Percentiles rank a stretch among this genome's conserved stretches.
These are phyloP conservation scores for Mallotus villosus DNA, from an alignment of 2,797 vertebrate genomes.

Conservation along the genomic window DNA sequence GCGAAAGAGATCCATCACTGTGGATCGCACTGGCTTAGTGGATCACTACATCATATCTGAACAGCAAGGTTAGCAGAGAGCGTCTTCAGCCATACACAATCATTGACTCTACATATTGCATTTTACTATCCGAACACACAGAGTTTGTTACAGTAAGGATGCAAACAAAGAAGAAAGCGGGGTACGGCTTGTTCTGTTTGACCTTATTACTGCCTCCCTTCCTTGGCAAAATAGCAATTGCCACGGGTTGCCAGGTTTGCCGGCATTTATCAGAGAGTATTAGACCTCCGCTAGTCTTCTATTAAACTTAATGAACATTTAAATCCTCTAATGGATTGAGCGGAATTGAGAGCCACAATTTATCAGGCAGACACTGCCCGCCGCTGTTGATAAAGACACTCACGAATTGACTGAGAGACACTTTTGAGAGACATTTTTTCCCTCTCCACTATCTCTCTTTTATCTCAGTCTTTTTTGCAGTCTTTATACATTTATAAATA, in stretches of 20 bases:
- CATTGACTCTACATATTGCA: neutral
- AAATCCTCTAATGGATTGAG: slow-evolving; percentile 72
- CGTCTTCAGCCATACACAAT: neutral
- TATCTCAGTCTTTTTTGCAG: neutral
- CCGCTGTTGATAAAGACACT: slow-evolving; percentile 58
- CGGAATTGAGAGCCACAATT: slow-evolving; percentile 65
- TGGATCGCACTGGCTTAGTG: slow-evolving; percentile 43
- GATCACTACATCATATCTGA: slow-evolving; percentile 49
- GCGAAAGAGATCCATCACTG: slow-evolving; percentile 61
- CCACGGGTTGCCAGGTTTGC: slow-evolving; percentile 63
- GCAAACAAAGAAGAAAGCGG: slow-evolving; percentile 50
- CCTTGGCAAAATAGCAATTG: slow-evolving; percentile 52
- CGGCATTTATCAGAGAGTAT: slow-evolving; percentile 66
- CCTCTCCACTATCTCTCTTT: neutral
- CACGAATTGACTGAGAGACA: slow-evolving; percentile 38
- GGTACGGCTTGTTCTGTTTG: slow-evolving; percentile 40
- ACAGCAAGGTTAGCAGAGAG: slow-evolving; percentile 10
- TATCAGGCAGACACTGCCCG: slow-evolving; percentile 52
- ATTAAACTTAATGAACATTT: slow-evolving; percentile 73
- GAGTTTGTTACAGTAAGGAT: slow-evolving; percentile 1
- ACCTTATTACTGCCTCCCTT: slow-evolving; percentile 60
- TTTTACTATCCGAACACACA: neutral
- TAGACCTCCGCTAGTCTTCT: slow-evolving; percentile 63
- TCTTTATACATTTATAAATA: neutral
- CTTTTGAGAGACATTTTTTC: slow-evolving; percentile 19